Percentiles rank a stretch among this genome's conserved stretches.
These are phyloP conservation scores for Pelodiscus sinensis DNA, from an alignment of 2,113 vertebrate species.

Conservation along the genomic window DNA sequence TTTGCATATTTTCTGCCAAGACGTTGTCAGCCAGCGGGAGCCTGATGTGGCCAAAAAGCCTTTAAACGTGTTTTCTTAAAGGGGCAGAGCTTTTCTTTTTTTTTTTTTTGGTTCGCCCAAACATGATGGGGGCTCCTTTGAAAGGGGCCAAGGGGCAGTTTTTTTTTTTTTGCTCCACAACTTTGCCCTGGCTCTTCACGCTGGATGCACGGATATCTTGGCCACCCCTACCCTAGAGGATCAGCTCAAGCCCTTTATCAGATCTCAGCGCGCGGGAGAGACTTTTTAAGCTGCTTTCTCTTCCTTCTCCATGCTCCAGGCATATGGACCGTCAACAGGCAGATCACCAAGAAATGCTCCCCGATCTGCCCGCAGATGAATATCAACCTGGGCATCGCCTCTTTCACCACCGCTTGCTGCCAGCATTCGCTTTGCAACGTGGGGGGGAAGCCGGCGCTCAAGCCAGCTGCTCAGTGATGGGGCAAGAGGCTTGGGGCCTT, in stretches of 20 bases:
- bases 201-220: too few relatives aligned
- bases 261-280: background rate
- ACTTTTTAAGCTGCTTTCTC: accelerated
- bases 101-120: too few relatives aligned
- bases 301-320: slow-evolving; percentile 18
- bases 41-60: too few relatives aligned
- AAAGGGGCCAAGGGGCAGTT: too few relatives aligned
- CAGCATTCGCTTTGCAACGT: slow-evolving; percentile 60
- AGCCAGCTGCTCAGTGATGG: slow-evolving; percentile 18
- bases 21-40: too few relatives aligned
- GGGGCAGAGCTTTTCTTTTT: too few relatives aligned
- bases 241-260: background rate
- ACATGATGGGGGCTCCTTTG: too few relatives aligned
- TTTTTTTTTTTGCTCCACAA: too few relatives aligned
- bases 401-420: slow-evolving; percentile 65
- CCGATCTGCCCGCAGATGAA: slow-evolving; percentile 53
- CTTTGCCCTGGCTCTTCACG: too few relatives aligned
- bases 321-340: slow-evolving; percentile 40
- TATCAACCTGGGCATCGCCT: slow-evolving; percentile 48
- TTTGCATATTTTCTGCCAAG: too few relatives aligned
- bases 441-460: background rate
- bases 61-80: too few relatives aligned
- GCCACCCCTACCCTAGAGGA: background rate
- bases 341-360: slow-evolving; percentile 71
- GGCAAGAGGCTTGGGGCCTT: accelerated